Conservation (phyloP, 2,888 invertebrate species). For the Rotaria magnacalcarata region DNA sequence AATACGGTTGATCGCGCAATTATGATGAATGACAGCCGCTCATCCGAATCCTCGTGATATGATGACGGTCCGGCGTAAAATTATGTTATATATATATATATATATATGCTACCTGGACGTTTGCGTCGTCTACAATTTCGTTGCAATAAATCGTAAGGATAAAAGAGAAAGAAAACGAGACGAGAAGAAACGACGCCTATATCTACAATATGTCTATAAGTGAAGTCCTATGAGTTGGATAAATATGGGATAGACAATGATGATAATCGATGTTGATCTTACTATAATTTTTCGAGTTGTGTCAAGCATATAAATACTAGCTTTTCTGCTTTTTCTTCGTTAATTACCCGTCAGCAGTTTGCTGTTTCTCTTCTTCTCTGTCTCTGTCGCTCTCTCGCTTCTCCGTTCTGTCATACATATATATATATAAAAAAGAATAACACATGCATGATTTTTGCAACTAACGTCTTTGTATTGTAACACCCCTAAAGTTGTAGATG, state of each 20-base stretch:
- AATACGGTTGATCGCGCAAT: slow-evolving; percentile 29
- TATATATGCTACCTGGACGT: not conserved
- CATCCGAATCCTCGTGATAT: not conserved
- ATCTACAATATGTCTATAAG: not conserved
- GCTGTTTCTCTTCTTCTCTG: too few relatives aligned
- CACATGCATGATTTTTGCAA: not conserved
- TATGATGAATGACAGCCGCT: not conserved
- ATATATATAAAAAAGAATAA: not conserved
- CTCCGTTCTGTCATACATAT: not conserved
- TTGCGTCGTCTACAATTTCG: not conserved
- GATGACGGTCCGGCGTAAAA: not conserved
- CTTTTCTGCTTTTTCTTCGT: not conserved
- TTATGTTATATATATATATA: not conserved
- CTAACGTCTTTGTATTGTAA: not conserved
- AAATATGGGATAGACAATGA: not conserved
- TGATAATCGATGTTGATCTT: not conserved
- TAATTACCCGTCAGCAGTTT: not conserved
- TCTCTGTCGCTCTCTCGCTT: not conserved
- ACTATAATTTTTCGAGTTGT: not conserved
- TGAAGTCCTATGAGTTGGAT: not conserved
- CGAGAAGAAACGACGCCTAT: not conserved
- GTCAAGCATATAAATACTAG: not conserved
- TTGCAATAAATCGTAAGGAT: not conserved
- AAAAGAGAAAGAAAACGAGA: not conserved
- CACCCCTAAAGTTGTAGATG: not conserved